These are phyloP conservation scores for Gadopsis bispinosus DNA, from an alignment of 2,797 vertebrate genomes.

Conservation along the genomic window DNA sequence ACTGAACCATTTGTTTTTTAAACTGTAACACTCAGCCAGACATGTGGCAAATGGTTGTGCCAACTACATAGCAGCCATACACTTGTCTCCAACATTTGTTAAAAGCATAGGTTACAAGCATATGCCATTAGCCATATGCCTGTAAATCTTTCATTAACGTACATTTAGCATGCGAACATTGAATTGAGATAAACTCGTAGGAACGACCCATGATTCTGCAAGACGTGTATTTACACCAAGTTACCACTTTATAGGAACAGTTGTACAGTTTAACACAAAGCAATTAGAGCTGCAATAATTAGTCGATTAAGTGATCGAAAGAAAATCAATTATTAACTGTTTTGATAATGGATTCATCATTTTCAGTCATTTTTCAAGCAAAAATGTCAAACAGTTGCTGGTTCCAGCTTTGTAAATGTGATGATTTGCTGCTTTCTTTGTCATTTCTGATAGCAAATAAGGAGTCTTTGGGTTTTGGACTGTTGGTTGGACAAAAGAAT, in stretches of 20 bases:
- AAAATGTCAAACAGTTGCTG: no score
- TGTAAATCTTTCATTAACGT: neutral
- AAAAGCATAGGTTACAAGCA: neutral
- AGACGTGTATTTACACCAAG: neutral
- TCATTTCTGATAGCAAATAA: no score
- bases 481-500: no score
- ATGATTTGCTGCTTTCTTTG: no score
- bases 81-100: neutral
- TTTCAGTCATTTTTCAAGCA: no score
- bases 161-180: neutral
- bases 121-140: neutral
- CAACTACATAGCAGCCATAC: neutral
- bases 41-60: neutral
- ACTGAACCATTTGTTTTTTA: neutral
- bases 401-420: no score
- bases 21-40: neutral
- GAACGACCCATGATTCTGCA: neutral
- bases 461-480: no score
- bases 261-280: neutral
- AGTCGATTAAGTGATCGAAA: no score
- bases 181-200: neutral
- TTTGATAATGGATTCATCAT: no score
- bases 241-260: neutral
- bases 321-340: no score
- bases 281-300: no score